These are phyloP conservation scores for Eupithecia abbreviata DNA, from an alignment of 2,888 invertebrate genomes.

Conservation along the genomic window DNA sequence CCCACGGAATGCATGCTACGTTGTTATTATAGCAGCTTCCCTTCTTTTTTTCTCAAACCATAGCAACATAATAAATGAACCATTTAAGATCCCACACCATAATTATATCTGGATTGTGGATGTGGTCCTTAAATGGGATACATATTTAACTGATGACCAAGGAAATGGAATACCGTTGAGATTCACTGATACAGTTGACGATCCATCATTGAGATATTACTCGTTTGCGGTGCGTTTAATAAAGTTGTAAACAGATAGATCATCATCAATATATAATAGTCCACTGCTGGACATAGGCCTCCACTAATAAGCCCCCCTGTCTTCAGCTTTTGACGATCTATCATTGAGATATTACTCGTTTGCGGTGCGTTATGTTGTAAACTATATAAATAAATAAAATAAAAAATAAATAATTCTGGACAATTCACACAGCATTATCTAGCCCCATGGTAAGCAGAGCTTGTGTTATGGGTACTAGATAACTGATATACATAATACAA, in stretches of 20 bases:
- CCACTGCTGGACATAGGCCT: too few species aligned
- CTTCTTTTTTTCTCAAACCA: not conserved
- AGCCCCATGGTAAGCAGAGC: too few species aligned
- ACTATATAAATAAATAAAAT: too few species aligned
- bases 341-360: slow-evolving; percentile 45
- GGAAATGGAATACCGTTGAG: slow-evolving; percentile 45
- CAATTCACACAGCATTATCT: too few species aligned
- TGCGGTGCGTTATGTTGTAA: slow-evolving; percentile 29
- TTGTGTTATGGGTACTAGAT: too few species aligned
- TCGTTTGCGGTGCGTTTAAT: slow-evolving; percentile 39
- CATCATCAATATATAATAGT: too few species aligned
- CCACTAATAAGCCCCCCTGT: too few species aligned
- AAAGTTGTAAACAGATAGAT: not conserved
- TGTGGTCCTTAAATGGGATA: slow-evolving; percentile 38
- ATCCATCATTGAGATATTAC: slow-evolving; percentile 50
- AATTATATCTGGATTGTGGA: slow-evolving; percentile 31
- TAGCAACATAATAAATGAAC: not conserved
- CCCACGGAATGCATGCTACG: too few species aligned
- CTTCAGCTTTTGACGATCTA: slow-evolving; percentile 45
- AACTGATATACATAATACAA: too few species aligned
- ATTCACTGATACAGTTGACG: slow-evolving; percentile 42
- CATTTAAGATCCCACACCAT: slow-evolving; percentile 15
- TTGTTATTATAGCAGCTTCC: not conserved
- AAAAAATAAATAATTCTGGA: too few species aligned
- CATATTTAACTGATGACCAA: slow-evolving; percentile 45